phyloP scores from a whole-genome alignment of 2,888 invertebrate species.

The Clostera curtula region DNA sequence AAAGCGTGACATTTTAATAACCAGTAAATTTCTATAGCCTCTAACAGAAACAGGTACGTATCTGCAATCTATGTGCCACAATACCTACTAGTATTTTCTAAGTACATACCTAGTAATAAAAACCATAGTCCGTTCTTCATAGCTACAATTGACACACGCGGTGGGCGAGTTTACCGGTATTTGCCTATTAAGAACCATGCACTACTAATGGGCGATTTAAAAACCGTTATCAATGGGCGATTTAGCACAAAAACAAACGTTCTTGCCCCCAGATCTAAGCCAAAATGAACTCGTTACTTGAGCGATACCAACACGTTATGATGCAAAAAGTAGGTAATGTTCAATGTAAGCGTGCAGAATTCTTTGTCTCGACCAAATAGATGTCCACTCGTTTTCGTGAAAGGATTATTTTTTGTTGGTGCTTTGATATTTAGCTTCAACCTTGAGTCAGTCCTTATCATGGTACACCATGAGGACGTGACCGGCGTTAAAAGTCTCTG shows the following conservation, averaged over 20 bases:
- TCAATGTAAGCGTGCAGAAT: slow-evolving; percentile 16
- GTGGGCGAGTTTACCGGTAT: too few species aligned
- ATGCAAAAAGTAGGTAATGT: slow-evolving; percentile 41
- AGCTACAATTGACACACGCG: too few species aligned
- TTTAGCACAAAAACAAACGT: slow-evolving; percentile 25
- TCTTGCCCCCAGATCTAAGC: slow-evolving; percentile 32
- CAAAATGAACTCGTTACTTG: slow-evolving; percentile 47
- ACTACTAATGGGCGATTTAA: slow-evolving; percentile 3
- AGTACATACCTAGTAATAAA: too few species aligned
- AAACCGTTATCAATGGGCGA: slow-evolving; percentile 12
- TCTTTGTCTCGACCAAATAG: slow-evolving; percentile 10
- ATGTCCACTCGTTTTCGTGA: slow-evolving; percentile 32
- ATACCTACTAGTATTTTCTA: too few species aligned
- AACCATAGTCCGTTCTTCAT: too few species aligned
- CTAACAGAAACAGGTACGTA: too few species aligned
- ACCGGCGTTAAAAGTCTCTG: too few species aligned
- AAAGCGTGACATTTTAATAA: too few species aligned
- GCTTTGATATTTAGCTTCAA: slow-evolving; percentile 37
- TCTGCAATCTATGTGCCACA: too few species aligned
- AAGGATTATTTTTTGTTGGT: slow-evolving; percentile 38
- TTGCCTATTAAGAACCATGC: slow-evolving; percentile 8
- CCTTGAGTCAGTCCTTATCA: too few species aligned
- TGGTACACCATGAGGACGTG: too few species aligned
- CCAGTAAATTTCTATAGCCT: too few species aligned
- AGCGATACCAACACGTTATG: slow-evolving; percentile 38